A percentile compares a stretch with the other conserved stretches of the same genome.
Conservation (phyloP, 2,888 invertebrate genomes). For the Zaprionus bogoriensis region DNA sequence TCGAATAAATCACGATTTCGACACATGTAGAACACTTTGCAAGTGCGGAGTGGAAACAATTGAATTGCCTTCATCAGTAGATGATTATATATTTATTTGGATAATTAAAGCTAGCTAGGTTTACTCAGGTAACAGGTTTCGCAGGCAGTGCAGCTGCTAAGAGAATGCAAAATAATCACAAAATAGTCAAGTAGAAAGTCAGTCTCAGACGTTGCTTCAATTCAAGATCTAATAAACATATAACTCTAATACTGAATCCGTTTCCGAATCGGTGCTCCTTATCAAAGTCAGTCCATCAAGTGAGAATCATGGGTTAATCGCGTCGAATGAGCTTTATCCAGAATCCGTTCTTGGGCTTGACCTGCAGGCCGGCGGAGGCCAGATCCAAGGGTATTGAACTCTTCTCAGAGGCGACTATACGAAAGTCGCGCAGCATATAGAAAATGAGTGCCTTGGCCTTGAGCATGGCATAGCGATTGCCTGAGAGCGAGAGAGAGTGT, state of each 20-base stretch:
- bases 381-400: conserved; percentile 72
- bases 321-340: conserved; percentile 76
- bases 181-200: too few species aligned
- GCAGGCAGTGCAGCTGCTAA: too few species aligned
- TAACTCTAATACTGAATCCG: too few species aligned
- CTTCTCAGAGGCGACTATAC: conserved; percentile 67
- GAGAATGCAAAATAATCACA: too few species aligned
- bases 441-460: conserved; percentile 80
- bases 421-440: conserved; percentile 75
- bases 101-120: too few species aligned
- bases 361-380: conserved; percentile 56
- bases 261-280: too few species aligned
- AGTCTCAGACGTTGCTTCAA: too few species aligned
- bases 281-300: too few species aligned
- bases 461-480: conserved; percentile 80
- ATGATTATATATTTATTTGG: not conserved
- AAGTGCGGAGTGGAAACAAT: not conserved
- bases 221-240: too few species aligned
- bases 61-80: not conserved
- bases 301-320: too few species aligned
- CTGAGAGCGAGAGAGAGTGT: conserved; percentile 40
- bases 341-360: conserved; percentile 76
- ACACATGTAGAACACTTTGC: not conserved
- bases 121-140: too few species aligned
- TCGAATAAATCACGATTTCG: not conserved